phyloP scores from a whole-genome alignment of 2,888 invertebrate species.

The Ornithoptera priamus region DNA sequence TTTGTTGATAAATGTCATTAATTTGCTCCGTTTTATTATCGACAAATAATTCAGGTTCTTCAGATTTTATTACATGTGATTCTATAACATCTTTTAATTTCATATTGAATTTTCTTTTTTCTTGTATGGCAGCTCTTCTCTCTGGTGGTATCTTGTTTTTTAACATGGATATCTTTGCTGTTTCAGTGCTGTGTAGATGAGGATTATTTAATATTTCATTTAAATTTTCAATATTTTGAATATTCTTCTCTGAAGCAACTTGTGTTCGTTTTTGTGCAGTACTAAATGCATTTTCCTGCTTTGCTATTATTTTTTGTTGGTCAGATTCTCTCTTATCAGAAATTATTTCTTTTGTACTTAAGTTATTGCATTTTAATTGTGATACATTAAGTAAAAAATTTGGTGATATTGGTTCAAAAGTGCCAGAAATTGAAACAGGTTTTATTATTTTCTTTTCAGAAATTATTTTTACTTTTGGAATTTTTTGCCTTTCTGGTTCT shows the following conservation, averaged over 20 bases:
- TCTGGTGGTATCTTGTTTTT: slow-evolving; percentile 56
- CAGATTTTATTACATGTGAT: slow-evolving; percentile 43
- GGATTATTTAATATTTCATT: slow-evolving; percentile 4
- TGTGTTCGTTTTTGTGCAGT: slow-evolving; percentile 2
- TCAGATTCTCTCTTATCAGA: slow-evolving; percentile 30
- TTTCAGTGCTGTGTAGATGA: background rate
- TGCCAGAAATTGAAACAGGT: slow-evolving; percentile 46
- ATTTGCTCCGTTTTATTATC: slow-evolving; percentile 19
- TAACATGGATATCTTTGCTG: slow-evolving; percentile 30
- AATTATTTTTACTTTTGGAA: slow-evolving; percentile 55
- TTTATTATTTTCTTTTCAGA: slow-evolving; percentile 58
- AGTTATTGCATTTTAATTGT: slow-evolving; percentile 35
- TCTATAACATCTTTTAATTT: slow-evolving; percentile 64
- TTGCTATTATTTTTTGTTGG: slow-evolving; percentile 1
- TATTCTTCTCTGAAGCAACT: background rate
- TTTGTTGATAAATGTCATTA: slow-evolving; percentile 20
- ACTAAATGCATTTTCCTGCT: background rate
- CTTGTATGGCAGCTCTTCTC: slow-evolving; percentile 60
- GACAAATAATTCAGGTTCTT: slow-evolving; percentile 30
- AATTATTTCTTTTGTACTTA: background rate
- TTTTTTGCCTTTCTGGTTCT: background rate
- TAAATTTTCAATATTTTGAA: slow-evolving; percentile 10
- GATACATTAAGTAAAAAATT: slow-evolving; percentile 46
- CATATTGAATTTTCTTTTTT: slow-evolving; percentile 70
- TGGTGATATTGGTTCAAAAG: slow-evolving; percentile 53